Conservation (phyloP, 2,888 invertebrate species). For the Prosapia bicincta region DNA sequence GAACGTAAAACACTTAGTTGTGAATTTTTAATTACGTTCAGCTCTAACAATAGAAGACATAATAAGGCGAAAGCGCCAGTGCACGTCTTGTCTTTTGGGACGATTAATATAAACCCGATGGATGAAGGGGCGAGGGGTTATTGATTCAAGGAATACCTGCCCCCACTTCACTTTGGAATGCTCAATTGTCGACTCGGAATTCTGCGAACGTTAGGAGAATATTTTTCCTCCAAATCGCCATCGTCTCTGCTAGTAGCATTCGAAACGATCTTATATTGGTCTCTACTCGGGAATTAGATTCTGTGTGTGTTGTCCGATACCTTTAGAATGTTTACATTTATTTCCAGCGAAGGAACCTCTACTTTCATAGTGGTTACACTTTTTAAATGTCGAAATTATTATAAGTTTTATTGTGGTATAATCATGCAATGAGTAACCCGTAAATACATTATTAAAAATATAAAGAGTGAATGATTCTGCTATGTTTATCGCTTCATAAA, state of each 20-base stretch:
- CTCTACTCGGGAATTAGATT: neutral
- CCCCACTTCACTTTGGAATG: constrained; percentile 8
- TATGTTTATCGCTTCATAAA: too few relatives aligned
- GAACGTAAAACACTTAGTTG: too few relatives aligned
- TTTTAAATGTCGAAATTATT: too few relatives aligned
- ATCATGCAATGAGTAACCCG: too few relatives aligned
- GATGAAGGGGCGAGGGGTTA: neutral
- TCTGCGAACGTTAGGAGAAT: constrained; percentile 11
- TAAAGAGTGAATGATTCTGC: too few relatives aligned
- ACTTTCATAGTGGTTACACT: too few relatives aligned
- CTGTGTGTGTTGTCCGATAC: neutral
- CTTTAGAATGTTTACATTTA: neutral
- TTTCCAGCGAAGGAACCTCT: too few relatives aligned
- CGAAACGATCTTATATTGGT: constrained; percentile 13
- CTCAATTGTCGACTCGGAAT: constrained; percentile 22
- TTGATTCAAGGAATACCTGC: constrained; percentile 6
- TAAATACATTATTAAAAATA: too few relatives aligned
- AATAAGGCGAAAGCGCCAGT: neutral
- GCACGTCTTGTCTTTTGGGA: neutral
- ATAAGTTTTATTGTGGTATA: too few relatives aligned
- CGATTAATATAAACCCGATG: neutral
- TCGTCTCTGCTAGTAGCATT: constrained; percentile 11
- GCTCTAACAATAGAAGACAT: neutral
- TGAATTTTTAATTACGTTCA: neutral
- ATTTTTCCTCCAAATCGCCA: neutral